phyloP scores from a whole-genome alignment of 1,140 invertebrate species.

The Meloidogyne floridensis region DNA sequence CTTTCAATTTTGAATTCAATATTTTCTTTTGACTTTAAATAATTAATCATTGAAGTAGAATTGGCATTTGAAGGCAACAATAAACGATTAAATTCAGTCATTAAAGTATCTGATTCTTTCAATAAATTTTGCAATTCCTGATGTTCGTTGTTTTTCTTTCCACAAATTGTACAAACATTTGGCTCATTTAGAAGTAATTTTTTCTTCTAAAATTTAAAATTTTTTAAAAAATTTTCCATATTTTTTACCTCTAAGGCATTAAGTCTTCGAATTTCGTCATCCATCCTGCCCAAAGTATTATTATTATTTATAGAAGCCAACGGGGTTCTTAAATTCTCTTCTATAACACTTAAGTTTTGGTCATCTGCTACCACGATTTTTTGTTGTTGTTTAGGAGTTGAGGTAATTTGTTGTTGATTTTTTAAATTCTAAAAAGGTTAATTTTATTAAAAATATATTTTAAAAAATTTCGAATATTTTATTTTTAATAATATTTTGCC shows the following conservation, averaged over 20 bases:
- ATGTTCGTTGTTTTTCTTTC: neutral
- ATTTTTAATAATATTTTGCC: no score
- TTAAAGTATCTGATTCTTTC: slow-evolving; percentile 7
- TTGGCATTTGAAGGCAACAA: neutral
- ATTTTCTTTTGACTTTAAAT: slow-evolving; percentile 30
- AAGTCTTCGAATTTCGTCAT: neutral
- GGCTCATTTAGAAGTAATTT: no score
- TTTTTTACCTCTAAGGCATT: neutral
- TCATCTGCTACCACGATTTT: no score
- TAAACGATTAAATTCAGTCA: slow-evolving; percentile 13
- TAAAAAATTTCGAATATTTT: slow-evolving; percentile 24
- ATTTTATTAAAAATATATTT: slow-evolving; percentile 21
- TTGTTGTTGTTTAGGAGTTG: neutral
- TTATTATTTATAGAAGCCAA: neutral
- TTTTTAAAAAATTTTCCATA: no score
- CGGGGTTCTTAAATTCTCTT: neutral
- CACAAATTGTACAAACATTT: neutral
- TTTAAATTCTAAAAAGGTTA: slow-evolving; percentile 32
- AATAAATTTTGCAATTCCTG: neutral
- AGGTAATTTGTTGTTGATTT: slow-evolving; percentile 5
- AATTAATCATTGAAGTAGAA: neutral
- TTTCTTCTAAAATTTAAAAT: no score
- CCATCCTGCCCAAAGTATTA: neutral
- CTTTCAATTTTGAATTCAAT: slow-evolving; percentile 37
- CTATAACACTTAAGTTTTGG: neutral